Base-by-base conservation (phyloP, 2,797 vertebrate species). In the Spinus olivaceus region DNA sequence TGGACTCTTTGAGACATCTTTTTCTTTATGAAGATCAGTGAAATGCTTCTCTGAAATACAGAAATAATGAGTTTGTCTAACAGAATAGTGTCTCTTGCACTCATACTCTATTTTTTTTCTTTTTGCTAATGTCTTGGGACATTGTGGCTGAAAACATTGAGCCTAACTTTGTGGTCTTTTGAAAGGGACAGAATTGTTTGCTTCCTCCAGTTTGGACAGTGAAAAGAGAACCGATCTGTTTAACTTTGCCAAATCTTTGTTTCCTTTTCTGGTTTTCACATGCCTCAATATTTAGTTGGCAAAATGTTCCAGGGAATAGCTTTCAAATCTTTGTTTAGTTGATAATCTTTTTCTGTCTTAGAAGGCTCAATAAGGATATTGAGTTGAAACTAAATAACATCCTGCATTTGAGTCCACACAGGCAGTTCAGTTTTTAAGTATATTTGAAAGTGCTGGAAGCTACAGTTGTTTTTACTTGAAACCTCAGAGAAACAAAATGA, bases 171-270 rank as follows among this genome's bases (percentile, higher is more conserved):
- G 46, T 24, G 33, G 27, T 64, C 56, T 85, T 19, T 92, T 81
- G 82, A 93, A 82, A 70, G 23, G 73, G 37, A 50, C 21, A 13
- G n/a, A 41, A 70, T 79, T 86, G 30, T 94, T 90, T 81, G 41
- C 59, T 81, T 94, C 92, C 60, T 5, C 2, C 37, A 73, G 44
- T 88, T 88, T 70, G 73, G 87, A 46, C 25, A 73, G 41, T 70
- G 63, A 76, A 91, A 69, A 89, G 47, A 91, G 42, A 39, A 39
- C 61, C 25, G 42, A 76, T 78, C 32, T 56, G n/a, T 81, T 81
- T 87, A 92, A 82, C 72, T 92, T 89, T 70, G 77, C 67, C 70
- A 79, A 65, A 70, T 88, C 79, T 79, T 92, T 83, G 69, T 78
- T 92, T 91, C 71, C 47, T 79, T 90, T 77, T 81, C 82, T 88